These are phyloP conservation scores for Drosophila greeni DNA, from an alignment of 2,888 invertebrate species.

Conservation along the genomic window DNA sequence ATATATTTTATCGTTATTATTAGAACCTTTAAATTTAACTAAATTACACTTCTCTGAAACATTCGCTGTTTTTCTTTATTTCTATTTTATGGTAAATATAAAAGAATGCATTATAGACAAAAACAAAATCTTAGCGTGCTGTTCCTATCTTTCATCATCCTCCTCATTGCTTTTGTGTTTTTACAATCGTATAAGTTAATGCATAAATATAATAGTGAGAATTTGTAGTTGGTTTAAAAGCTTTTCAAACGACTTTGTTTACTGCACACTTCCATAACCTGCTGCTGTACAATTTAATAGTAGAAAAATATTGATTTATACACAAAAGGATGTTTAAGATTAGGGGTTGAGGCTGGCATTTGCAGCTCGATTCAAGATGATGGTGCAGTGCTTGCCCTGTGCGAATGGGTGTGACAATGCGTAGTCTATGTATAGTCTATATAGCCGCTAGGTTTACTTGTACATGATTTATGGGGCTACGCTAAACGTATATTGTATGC, in stretches of 20 bases:
- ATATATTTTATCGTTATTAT: slow-evolving; percentile 32
- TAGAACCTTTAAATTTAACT: slow-evolving; percentile 52
- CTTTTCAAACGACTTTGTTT: slow-evolving; percentile 57
- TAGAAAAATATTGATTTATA: slow-evolving; percentile 53
- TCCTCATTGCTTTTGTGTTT: slow-evolving; percentile 31
- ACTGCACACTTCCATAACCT: slow-evolving; percentile 44
- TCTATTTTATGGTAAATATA: slow-evolving; percentile 38
- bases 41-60: slow-evolving; percentile 48
- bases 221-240: slow-evolving; percentile 64
- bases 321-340: slow-evolving; percentile 45
- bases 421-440: slow-evolving; percentile 46
- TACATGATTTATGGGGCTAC: slow-evolving; percentile 44
- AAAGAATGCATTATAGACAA: slow-evolving; percentile 48
- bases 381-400: slow-evolving; percentile 43
- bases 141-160: slow-evolving; percentile 8
- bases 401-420: slow-evolving; percentile 39
- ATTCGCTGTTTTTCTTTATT: slow-evolving; percentile 21
- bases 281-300: slow-evolving; percentile 38
- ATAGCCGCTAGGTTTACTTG: slow-evolving; percentile 60
- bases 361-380: slow-evolving; percentile 30
- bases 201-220: slow-evolving; percentile 64
- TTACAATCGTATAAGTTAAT: slow-evolving; percentile 41
- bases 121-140: slow-evolving; percentile 34
- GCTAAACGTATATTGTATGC: slow-evolving; percentile 36
- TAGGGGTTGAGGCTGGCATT: slow-evolving; percentile 36